These are phyloP conservation scores for Ataeniobius toweri DNA, from an alignment of 2,797 vertebrate species.

Conservation along the genomic window DNA sequence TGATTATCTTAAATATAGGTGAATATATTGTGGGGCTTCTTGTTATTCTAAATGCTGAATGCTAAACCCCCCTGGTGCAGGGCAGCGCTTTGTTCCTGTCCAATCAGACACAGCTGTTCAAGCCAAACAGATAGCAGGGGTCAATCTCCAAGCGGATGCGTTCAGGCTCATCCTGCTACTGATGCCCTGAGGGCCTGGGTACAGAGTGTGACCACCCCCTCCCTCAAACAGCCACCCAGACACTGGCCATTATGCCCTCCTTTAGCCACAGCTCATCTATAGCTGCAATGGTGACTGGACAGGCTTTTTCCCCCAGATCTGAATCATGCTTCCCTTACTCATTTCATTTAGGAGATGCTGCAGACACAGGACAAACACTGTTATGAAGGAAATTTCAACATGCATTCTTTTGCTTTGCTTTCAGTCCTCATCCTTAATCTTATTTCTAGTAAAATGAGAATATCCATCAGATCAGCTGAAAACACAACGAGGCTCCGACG, in stretches of 20 bases:
- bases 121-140: constrained; percentile 74
- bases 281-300: constrained; percentile 12
- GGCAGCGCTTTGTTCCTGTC: constrained; percentile 69
- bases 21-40: constrained; percentile 22
- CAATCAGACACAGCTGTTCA: constrained; percentile 82
- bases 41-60: constrained; percentile 55
- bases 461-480: constrained; percentile 37
- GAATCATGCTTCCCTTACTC: constrained; percentile 28
- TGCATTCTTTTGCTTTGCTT: neutral
- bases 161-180: constrained; percentile 77
- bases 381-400: neutral
- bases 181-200: constrained; percentile 75
- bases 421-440: neutral
- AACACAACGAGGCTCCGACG: constrained; percentile 43
- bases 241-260: constrained; percentile 65
- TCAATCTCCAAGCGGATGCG: constrained; percentile 77
- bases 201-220: constrained; percentile 66
- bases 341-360: constrained; percentile 2
- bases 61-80: constrained; percentile 60
- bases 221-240: constrained; percentile 71
- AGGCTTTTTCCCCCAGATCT: constrained; percentile 29
- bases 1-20: neutral
- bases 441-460: constrained; percentile 9
- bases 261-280: constrained; percentile 49
- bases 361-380: neutral